Percentiles rank a stretch among this genome's conserved stretches.
Evolutionary conservation across 2,113 vertebrate species (phyloP).

Genomic region (Melanostigma gelatinosum): DNA sequence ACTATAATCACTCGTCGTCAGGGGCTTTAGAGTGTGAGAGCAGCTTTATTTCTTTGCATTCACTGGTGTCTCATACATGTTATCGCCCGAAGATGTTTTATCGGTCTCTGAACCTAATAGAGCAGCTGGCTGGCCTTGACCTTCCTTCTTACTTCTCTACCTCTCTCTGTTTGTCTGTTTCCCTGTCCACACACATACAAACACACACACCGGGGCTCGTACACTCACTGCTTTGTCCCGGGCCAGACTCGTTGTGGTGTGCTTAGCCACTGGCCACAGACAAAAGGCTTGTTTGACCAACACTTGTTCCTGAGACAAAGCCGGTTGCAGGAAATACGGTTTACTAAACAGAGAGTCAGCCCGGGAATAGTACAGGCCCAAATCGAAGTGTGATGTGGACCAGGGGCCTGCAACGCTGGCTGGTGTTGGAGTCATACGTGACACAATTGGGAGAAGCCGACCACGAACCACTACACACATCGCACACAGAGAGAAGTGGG

Average conservation of each 20-base stretch:
- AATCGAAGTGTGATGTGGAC: constrained; percentile 73
- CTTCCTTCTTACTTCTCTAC: constrained; percentile 32
- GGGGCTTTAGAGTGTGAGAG: not conserved
- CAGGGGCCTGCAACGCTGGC: constrained; percentile 40
- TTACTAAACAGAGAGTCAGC: constrained; percentile 77
- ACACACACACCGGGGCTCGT: constrained; percentile 39
- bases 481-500: constrained; percentile 16
- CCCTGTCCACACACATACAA: constrained; percentile 36
- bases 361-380: constrained; percentile 48
- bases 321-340: constrained; percentile 83
- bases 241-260: constrained; percentile 80
- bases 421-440: constrained; percentile 62
- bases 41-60: not conserved
- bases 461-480: constrained; percentile 62
- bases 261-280: constrained; percentile 86
- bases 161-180: constrained; percentile 50
- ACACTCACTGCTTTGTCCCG: constrained; percentile 82
- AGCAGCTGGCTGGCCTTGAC: constrained; percentile 71
- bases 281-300: constrained; percentile 90
- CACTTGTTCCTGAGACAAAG: constrained; percentile 87
- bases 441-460: constrained; percentile 74
- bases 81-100: constrained; percentile 8
- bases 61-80: constrained; percentile 3
- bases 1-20: constrained; percentile 6
- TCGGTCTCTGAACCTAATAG: constrained; percentile 26